Evolutionary conservation across 2,113 vertebrate species (phyloP).

Genomic region (Gambusia holbrooki): DNA sequence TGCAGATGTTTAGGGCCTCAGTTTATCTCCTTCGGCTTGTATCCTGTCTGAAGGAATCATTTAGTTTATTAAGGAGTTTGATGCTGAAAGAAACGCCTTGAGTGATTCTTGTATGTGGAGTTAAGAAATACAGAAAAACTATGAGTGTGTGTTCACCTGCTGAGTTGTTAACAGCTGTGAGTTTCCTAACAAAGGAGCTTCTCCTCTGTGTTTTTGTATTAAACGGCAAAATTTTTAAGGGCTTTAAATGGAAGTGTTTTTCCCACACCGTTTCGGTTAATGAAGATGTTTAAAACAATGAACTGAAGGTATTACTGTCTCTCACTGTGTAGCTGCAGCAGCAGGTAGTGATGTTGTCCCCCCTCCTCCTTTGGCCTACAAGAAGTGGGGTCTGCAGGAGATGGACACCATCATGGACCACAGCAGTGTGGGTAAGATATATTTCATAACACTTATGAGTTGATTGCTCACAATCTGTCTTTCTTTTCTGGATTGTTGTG

Average conservation of each 20-base stretch:
- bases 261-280: no score
- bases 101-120: neutral
- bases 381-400: constrained; percentile 98
- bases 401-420: constrained; percentile 93
- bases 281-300: neutral
- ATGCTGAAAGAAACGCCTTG: neutral
- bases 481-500: neutral
- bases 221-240: neutral
- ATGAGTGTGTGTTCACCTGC: neutral
- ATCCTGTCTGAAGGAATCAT: neutral
- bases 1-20: no score
- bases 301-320: neutral
- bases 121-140: neutral
- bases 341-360: constrained; percentile 94
- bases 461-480: neutral
- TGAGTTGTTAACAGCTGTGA: neutral
- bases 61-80: neutral
- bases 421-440: constrained; percentile 90
- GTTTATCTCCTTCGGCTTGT: neutral
- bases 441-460: neutral
- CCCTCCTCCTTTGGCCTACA: constrained; percentile 95
- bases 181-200: neutral
- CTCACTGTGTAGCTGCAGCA: constrained; percentile 85
- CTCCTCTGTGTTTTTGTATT: no score
- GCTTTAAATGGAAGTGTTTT: neutral